Conservation (phyloP, 2,888 invertebrate genomes). For the Mechanitis mazaeus region DNA sequence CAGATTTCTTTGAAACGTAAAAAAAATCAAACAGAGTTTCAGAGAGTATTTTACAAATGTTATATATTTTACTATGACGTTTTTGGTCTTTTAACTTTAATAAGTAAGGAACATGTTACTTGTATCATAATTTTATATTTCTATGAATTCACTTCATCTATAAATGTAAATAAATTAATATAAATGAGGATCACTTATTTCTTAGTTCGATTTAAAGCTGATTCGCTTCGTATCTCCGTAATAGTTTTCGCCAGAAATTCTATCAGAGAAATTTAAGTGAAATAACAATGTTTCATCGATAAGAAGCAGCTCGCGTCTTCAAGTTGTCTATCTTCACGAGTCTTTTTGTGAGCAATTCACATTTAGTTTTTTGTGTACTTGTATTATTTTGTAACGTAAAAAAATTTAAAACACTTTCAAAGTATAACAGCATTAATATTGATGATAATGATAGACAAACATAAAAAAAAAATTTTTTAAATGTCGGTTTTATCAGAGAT, state of each 20-base stretch:
- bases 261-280: slow-evolving; percentile 55
- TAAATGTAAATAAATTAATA: neutral
- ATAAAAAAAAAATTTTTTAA: too few species aligned
- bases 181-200: neutral
- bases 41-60: slow-evolving; percentile 10
- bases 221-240: slow-evolving; percentile 17
- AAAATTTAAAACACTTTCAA: neutral
- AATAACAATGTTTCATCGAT: slow-evolving; percentile 70
- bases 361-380: slow-evolving; percentile 49
- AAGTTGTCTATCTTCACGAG: slow-evolving; percentile 60
- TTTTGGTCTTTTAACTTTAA: too few species aligned
- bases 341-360: slow-evolving; percentile 54
- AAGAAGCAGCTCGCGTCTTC: slow-evolving; percentile 57
- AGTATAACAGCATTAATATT: too few species aligned
- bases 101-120: too few species aligned
- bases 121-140: too few species aligned
- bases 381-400: slow-evolving; percentile 17
- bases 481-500: too few species aligned
- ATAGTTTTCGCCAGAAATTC: slow-evolving; percentile 38
- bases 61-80: neutral
- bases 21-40: slow-evolving; percentile 8
- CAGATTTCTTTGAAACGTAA: slow-evolving; percentile 7
- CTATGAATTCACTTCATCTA: too few species aligned
- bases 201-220: slow-evolving; percentile 3
- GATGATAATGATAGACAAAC: too few species aligned